Base-by-base conservation (phyloP, 2,797 vertebrate genomes). In the Scyliorhinus canicula region DNA sequence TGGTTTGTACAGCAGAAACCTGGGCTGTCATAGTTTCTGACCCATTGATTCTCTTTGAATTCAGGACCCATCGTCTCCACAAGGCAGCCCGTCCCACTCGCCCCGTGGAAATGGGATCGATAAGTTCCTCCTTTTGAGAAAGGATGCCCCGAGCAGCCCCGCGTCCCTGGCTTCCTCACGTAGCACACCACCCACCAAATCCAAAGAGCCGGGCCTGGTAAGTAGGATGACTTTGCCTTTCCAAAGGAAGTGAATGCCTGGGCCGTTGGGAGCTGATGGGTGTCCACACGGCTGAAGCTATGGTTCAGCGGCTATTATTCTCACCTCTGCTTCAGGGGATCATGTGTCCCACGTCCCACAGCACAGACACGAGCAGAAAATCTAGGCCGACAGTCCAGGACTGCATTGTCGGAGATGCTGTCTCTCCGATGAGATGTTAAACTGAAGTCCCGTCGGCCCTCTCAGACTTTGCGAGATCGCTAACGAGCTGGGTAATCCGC, bases 11-110 rank as follows among this genome's bases (percentile, higher is more conserved):
- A 82, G 79, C 21, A 47, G 79, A 82, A 44, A 82, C 21, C 79
- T 8, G 7, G 79, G 5, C 19, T 82, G 7, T 5, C 19, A 4
- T n/a, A 21, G 21, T 82, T 82, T 24, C 79, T 82, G 79, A 82
- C 2, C 79, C 21, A 24, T 40, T 44, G 88, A 65, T 65, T 95
- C 24, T 96, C 47, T 95, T 57, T 95, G 95, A 95, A 93, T 24
- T 69, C 96, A 99, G 99, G 99, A 98, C 95, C 98, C 98, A 0
- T 97, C 97, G 94, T 99, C 98, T 1, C 98, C 98, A 40, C 96
- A 96, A 0, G 95, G 97, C 95, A 98, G 98, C 96, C 98, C 98
- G 0, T 63, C 96, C 31, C 96, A 79, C 65, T 96, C 97, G 0
- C 97, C 98, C 3, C 96, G 97, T 4, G 97, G 96, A 14, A 98